These are phyloP conservation scores for Thumatha senex DNA, from an alignment of 2,888 invertebrate genomes.

Conservation along the genomic window DNA sequence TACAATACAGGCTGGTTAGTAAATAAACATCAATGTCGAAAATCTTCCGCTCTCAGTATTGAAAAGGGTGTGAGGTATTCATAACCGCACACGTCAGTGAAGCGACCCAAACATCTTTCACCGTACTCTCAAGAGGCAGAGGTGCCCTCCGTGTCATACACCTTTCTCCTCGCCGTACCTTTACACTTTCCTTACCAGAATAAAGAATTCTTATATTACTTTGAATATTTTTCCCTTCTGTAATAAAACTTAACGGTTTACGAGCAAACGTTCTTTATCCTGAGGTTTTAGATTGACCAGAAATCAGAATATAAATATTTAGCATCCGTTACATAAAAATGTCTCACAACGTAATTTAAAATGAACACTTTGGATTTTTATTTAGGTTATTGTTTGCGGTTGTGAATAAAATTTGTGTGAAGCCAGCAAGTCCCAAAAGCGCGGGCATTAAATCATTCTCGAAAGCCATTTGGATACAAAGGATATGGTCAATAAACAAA, in stretches of 20 bases:
- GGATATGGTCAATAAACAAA: conserved; percentile 76
- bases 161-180: conserved; percentile 54
- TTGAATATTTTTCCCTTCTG: conserved; percentile 39
- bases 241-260: conserved; percentile 47
- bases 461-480: conserved; percentile 70
- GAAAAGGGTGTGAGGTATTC: conserved; percentile 64
- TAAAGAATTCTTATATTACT: conserved; percentile 50
- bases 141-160: conserved; percentile 63
- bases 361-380: conserved; percentile 47
- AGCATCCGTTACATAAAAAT: conserved; percentile 35
- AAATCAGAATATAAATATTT: conserved; percentile 36
- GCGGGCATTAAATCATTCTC: conserved; percentile 64
- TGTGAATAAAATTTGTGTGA: conserved; percentile 59
- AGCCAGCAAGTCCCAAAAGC: conserved; percentile 49
- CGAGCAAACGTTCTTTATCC: conserved; percentile 39
- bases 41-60: conserved; percentile 50
- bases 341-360: conserved; percentile 32
- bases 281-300: conserved; percentile 35
- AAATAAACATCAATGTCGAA: conserved; percentile 48
- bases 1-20: conserved; percentile 50
- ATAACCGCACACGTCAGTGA: conserved; percentile 69
- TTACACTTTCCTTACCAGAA: conserved; percentile 48
- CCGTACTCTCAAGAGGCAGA: conserved; percentile 63
- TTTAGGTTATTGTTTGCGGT: conserved; percentile 50
- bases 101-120: conserved; percentile 71